Evolutionary conservation across 2,888 invertebrate genomes (phyloP).

Genomic region (Norana najaformis): DNA sequence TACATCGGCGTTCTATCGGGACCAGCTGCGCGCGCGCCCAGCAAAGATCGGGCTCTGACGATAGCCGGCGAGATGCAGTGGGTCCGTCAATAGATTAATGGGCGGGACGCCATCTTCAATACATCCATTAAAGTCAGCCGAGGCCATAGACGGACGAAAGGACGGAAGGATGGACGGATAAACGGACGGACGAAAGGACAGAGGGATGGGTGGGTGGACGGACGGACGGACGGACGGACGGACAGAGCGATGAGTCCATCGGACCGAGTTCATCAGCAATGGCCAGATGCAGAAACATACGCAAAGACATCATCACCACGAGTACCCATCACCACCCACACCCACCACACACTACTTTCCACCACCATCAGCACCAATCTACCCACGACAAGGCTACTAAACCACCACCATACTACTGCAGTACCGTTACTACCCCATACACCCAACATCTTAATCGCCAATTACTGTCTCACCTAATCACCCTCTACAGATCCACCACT

Average conservation of each 20-base stretch:
- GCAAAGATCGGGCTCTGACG: neutral
- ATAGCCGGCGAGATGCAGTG: neutral
- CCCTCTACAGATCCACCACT: no score
- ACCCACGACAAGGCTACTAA: neutral
- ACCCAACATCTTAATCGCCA: no score
- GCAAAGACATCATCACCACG: neutral
- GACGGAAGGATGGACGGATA: no score
- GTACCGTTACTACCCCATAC: neutral
- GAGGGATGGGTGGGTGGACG: no score
- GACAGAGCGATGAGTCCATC: neutral
- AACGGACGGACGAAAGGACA: neutral
- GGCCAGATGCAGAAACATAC: neutral
- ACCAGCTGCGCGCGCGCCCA: conserved; percentile 23
- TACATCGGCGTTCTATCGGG: conserved; percentile 24
- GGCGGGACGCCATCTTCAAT: conserved; percentile 17
- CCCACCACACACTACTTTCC: no score
- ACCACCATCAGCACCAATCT: neutral
- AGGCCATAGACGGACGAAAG: neutral
- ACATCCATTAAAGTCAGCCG: conserved; percentile 24
- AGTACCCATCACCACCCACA: neutral
- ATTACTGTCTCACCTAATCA: no score
- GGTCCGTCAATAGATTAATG: conserved; percentile 21
- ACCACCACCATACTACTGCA: neutral
- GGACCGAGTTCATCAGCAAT: conserved; percentile 3
- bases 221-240: neutral